A percentile compares a stretch with the other conserved stretches of the same genome.
Evolutionary conservation across 2,113 vertebrate species (phyloP).

Genomic region (Struthio camelus): DNA sequence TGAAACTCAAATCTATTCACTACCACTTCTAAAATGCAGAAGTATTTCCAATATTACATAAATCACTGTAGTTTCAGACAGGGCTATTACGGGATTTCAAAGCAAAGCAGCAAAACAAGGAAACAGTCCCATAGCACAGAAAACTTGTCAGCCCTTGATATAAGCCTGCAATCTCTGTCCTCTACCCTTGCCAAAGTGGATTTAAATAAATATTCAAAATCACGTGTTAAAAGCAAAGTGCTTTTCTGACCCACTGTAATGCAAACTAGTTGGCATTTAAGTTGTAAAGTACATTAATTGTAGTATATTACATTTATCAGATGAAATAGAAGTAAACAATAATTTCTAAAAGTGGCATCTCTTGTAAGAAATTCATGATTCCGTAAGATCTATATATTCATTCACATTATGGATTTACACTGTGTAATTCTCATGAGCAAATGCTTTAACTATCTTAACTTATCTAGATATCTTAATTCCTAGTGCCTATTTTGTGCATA

Average conservation of each 20-base stretch:
- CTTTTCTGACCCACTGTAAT: not conserved
- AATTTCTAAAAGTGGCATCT: not conserved
- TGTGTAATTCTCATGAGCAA: not conserved
- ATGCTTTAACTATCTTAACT: not conserved
- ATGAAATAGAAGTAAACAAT: not conserved
- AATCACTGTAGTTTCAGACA: not conserved
- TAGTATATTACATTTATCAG: not conserved
- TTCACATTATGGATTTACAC: not conserved
- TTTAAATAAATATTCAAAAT: not conserved
- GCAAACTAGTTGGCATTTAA: not conserved
- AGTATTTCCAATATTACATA: constrained; percentile 11
- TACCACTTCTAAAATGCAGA: constrained; percentile 33
- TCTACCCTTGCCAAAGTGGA: not conserved
- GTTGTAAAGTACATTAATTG: not conserved
- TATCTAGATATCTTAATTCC: not conserved
- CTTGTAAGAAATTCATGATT: not conserved
- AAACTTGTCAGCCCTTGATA: not conserved
- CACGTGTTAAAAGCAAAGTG: not conserved
- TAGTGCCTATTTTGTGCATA: not conserved
- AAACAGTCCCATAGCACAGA: not conserved
- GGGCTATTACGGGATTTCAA: not conserved
- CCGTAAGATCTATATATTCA: not conserved
- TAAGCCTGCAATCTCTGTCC: not conserved
- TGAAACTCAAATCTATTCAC: not conserved
- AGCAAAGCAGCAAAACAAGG: not conserved